phyloP scores from a whole-genome alignment of 1,140 invertebrate genomes.

The Pomacea maculata region DNA sequence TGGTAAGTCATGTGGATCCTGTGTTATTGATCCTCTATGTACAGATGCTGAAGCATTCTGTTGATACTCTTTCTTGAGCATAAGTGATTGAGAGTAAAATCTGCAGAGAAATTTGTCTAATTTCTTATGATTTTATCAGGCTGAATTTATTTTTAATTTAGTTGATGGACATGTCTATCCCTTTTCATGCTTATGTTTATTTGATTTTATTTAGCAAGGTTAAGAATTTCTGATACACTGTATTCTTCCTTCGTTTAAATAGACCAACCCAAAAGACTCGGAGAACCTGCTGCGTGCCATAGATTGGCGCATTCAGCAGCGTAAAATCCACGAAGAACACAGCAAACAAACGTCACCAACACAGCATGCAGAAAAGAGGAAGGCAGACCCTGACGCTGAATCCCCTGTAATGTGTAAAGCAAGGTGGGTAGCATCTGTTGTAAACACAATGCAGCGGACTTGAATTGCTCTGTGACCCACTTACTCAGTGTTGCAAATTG shows the following conservation, averaged over 20 bases:
- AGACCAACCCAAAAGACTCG: conserved; percentile 82
- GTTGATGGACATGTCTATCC: too few relatives aligned
- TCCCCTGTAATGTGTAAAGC: conserved; percentile 41
- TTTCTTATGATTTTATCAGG: too few relatives aligned
- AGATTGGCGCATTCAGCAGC: conserved; percentile 69
- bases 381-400: conserved; percentile 54
- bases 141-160: too few relatives aligned
- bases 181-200: too few relatives aligned
- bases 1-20: conserved; percentile 68
- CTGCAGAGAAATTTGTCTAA: too few relatives aligned
- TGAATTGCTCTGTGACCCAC: neutral
- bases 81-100: too few relatives aligned
- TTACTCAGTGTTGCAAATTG: neutral
- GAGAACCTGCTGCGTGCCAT: conserved; percentile 78
- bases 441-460: too few relatives aligned
- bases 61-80: too few relatives aligned
- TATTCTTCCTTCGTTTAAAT: conserved; percentile 28
- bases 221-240: too few relatives aligned
- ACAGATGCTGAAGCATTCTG: neutral
- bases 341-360: conserved; percentile 27
- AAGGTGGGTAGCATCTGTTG: conserved; percentile 32
- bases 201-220: too few relatives aligned
- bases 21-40: neutral
- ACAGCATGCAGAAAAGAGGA: conserved; percentile 47
- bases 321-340: conserved; percentile 52